Base-by-base conservation (phyloP, 2,113 vertebrate genomes). In the Damaliscus lunatus region DNA sequence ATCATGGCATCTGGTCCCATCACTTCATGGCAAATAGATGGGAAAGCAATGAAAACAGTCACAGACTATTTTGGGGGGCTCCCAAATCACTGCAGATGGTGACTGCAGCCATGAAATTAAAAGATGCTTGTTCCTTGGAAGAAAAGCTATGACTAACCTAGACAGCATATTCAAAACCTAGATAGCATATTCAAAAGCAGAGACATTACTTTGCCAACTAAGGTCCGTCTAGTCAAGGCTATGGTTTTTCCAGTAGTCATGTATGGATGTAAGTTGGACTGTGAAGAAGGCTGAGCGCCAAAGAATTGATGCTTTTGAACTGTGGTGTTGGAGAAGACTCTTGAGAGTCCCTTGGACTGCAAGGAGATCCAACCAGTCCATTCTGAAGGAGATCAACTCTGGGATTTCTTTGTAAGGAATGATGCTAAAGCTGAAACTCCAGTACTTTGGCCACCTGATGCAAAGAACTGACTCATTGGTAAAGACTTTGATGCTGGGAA, bases 271-370 rank as follows among this genome's bases (percentile, higher is more conserved):
- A 2, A 36, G 33, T 36, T 36, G 64, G 64, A 67, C 64, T 11
- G 1, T 36, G 16, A 67, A 36, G 64, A 71, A 36, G 21, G 17
- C 17, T 71, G 64, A 36, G 17, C 0, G 0, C 2, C 0, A 0
- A 71, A 71, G 64, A 71, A 36, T 36, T 36, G 17, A 21, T 71
- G 64, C 4, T 36, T 71, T 71, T 71, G 17, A 71, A 71, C 17
- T 21, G n/a, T 71, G 4, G 17, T 21, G 17, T 71, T 71, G n/a
- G n/a, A 21, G 17, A 71, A 71, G 64, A 36, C 17, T 5, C 64
- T 71, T 71, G 64, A 71, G 17, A 71, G n/a, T 67, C 64, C 17
- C 64, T 71, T 71, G 64, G 64, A 0, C 17, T 36, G 0, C n/a
- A 11, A 23, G 64, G 19, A 36, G 17, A 23, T 36, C 9, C n/a